Percentiles rank a stretch among this genome's conserved stretches.
Evolutionary conservation across 2,797 vertebrate genomes (phyloP).

Genomic region (Micropoecilia bifurca): DNA sequence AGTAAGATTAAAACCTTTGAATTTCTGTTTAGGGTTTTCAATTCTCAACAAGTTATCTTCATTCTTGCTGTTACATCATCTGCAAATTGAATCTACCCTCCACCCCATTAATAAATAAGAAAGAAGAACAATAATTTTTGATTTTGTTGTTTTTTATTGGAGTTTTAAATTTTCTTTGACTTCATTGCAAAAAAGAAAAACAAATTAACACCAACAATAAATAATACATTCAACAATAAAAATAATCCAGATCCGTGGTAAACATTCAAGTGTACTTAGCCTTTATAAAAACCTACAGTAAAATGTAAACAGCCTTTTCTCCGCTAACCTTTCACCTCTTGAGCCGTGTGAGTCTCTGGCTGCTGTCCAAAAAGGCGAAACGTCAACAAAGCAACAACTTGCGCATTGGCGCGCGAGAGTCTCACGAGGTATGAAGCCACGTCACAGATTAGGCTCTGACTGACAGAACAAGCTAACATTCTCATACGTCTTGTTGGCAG

Average conservation of each 20-base stretch:
- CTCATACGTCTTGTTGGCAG: slow-evolving; percentile 57
- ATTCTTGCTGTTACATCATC: not conserved
- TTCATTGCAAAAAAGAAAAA: slow-evolving; percentile 48
- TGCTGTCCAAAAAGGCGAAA: slow-evolving; percentile 56
- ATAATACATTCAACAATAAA: slow-evolving; percentile 77
- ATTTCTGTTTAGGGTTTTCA: not conserved
- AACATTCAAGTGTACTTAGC: slow-evolving; percentile 75
- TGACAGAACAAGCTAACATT: slow-evolving; percentile 66
- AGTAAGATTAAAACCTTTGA: not conserved
- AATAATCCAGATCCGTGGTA: slow-evolving; percentile 58
- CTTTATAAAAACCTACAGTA: slow-evolving; percentile 59
- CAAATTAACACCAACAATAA: slow-evolving; percentile 70
- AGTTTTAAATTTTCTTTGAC: slow-evolving; percentile 9
- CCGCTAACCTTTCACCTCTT: slow-evolving; percentile 33
- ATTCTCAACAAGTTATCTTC: not conserved
- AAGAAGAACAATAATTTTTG: slow-evolving; percentile 8
- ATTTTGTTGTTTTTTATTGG: slow-evolving; percentile 27
- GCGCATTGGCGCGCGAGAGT: slow-evolving; percentile 51
- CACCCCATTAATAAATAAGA: not conserved
- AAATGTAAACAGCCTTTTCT: slow-evolving; percentile 74
- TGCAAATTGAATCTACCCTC: not conserved
- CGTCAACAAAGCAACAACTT: slow-evolving; percentile 64
- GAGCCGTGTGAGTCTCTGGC: slow-evolving; percentile 35
- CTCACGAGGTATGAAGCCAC: slow-evolving; percentile 68
- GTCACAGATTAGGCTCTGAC: slow-evolving; percentile 58